Evolutionary conservation across 2,113 vertebrate species (phyloP), one percentile per base, ranked within the genome.

Genomic region (Triplophysa dalaica): DNA sequence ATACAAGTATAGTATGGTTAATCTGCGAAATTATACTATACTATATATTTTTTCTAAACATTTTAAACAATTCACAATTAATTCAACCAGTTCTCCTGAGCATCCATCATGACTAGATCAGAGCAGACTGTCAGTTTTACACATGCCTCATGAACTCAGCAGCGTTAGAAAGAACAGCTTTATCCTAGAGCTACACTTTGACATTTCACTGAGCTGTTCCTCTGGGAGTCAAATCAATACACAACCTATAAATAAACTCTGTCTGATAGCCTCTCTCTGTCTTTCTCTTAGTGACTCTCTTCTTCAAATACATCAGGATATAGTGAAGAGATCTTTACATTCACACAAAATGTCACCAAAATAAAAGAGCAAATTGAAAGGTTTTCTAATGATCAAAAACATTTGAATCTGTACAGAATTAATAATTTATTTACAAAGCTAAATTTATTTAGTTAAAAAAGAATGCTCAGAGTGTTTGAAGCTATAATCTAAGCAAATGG

Each of bases 151-250:
- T 19, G 29, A 17, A 33, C 26, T 56, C 50, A 38, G 29, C 70
- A 41, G 54, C 8, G 2, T 41, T 8, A 43, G 70, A 14, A 17
- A 66, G 50, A 73, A 82, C 70, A 62, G 62, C 63, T 82, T 82
- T 73, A 74, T 82, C 69, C 61, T 10, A 60, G n/a, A 3, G 0
- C 14, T 68, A 54, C 14, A 17, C n/a, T 70, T 19, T 60, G 65
- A 70, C 45, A 38, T 48, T 33, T 63, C 81, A 62, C 75, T 54
- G 63, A 78, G 24, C 50, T 33, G 52, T 78, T 70, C 24, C 62
- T 41, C 43, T 17, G 19, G 60, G 56, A 48, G 14, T 52, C 6
- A 11, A 54, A 80, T 80, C 78, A 50, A 73, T 80, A 80, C 41
- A 70, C 58, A 72, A 17, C 58, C 77, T 24, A 58, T 0, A 73